Percentiles rank a stretch among this genome's conserved stretches.
These are phyloP conservation scores for Chironomus tepperi DNA, from an alignment of 1,140 invertebrate genomes.

Conservation along the genomic window DNA sequence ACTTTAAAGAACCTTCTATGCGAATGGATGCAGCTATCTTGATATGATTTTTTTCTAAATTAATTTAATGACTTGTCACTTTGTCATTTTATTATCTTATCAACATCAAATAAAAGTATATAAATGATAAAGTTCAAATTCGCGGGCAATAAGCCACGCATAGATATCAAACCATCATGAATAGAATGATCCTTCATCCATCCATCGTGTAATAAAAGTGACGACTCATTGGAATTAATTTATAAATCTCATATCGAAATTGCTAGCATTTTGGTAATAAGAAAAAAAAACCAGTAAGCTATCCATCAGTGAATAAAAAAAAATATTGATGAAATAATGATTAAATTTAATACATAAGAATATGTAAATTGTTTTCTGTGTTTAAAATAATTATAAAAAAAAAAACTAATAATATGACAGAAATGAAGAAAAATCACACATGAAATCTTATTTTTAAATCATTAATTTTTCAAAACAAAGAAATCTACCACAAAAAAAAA, in stretches of 20 bases:
- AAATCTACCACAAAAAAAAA: constrained; percentile 18
- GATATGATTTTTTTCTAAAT: no score
- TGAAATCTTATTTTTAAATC: constrained; percentile 24
- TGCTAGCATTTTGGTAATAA: neutral
- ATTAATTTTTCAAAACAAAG: constrained; percentile 21
- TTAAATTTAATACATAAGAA: constrained; percentile 25
- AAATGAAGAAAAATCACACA: neutral
- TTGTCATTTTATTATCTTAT: no score
- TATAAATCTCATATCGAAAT: no score
- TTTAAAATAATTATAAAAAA: constrained; percentile 24
- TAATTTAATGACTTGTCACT: no score
- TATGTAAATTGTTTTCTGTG: constrained; percentile 26
- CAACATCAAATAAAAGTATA: no score
- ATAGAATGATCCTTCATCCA: no score
- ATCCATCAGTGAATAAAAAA: constrained; percentile 13
- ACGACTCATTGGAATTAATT: no score
- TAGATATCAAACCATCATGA: no score
- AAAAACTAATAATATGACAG: constrained; percentile 12
- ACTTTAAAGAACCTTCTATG: neutral
- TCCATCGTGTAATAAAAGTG: no score
- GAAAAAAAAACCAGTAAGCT: constrained; percentile 1
- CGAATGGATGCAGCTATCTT: no score
- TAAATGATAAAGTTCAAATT: no score
- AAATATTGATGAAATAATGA: neutral
- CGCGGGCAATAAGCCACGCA: no score